Evolutionary conservation across 1,140 invertebrate genomes (phyloP), one percentile per base, ranked within the genome.

Genomic region (Saccostrea echinata): DNA sequence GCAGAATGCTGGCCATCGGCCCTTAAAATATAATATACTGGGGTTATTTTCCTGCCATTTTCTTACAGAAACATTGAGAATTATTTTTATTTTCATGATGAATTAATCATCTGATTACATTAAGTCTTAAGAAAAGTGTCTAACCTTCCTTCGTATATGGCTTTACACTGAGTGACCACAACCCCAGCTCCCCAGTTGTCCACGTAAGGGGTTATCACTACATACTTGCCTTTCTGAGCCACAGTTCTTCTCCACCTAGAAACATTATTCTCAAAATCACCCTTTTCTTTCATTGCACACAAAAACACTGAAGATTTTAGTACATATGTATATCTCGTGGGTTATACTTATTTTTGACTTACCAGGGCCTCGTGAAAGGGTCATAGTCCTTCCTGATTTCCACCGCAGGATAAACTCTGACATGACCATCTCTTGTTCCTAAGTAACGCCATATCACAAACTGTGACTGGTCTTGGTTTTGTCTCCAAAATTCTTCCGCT

Each of bases 121-220:
- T 24, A 71, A 30, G 27, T 71, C 12, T 33, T 27, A 13, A 24
- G 27, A 57, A 2, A 57, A 16, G 21, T 24, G 0, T 27, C 52
- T 61, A 30, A 84, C 83, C 55, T 84, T 18, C 83, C 83, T 30
- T 84, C 52, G 30, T 84, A 84, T 4, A 84, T n/a, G 24, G 83
- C 51, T 35, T 84, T 55, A 27, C 83, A 84, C 52, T 57, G 52
- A 6, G 83, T 84, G 24, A 84, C 83, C 13, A 84, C 53, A 21
- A 84, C 13, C 12, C 85, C 85, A 55, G 85, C 61, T 86, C 85
- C 85, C 85, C 85, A 86, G n/a, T 81, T 53, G 55, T 86, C 85
- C 1, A 86, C 16, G 27, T 86, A 86, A 24, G 85, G 85, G 4
- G 85, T n/a, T 9, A 71, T 51, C 8, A 86, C 52, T 3, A 86